A percentile compares a stretch with the other conserved stretches of the same genome.
Evolutionary conservation across 2,113 vertebrate genomes (phyloP).

Genomic region (Strix uralensis): DNA sequence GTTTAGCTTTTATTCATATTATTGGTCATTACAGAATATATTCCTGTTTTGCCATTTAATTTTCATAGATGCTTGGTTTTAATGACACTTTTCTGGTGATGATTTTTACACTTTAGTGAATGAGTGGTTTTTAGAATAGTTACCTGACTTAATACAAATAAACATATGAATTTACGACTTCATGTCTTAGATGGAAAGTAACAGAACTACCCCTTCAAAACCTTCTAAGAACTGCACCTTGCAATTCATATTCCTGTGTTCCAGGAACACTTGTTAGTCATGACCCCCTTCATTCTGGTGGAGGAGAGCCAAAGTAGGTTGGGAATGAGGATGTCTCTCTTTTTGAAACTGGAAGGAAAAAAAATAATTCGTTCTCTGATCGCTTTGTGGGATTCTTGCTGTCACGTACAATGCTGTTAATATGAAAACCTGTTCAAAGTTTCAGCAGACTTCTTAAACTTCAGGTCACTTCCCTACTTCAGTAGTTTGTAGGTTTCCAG

Average conservation of each 20-base stretch:
- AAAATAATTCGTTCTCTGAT: neutral
- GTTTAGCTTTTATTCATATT: neutral
- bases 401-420: neutral
- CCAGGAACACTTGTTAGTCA: neutral
- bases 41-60: neutral
- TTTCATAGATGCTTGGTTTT: neutral
- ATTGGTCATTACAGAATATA: neutral
- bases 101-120: neutral
- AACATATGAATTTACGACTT: neutral
- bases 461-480: neutral
- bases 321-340: neutral
- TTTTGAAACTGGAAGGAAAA: neutral
- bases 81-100: neutral
- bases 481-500: neutral
- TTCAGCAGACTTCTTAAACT: neutral
- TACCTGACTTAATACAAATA: neutral
- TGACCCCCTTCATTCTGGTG: neutral
- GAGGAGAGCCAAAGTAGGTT: neutral
- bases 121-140: neutral
- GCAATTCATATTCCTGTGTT: neutral
- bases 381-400: neutral
- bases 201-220: neutral
- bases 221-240: neutral
- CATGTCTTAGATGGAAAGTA: neutral
- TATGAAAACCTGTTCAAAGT: neutral